Percentiles rank a stretch among this genome's conserved stretches.
Conservation (phyloP, 2,888 invertebrate species). For the Mystacides longicornis region DNA sequence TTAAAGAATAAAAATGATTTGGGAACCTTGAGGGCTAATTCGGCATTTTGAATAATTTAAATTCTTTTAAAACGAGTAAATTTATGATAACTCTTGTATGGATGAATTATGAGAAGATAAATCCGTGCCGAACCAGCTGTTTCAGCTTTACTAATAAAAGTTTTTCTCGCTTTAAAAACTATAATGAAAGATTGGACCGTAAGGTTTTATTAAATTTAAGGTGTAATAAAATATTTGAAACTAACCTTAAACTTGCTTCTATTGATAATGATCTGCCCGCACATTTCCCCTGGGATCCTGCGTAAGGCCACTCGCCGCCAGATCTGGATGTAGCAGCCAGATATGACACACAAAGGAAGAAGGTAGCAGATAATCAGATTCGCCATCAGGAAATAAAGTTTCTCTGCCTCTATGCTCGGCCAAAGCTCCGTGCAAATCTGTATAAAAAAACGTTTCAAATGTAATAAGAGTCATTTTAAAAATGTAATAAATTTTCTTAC, state of each 20-base stretch:
- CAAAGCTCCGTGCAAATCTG: conserved; percentile 40
- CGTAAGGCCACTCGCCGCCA: conserved; percentile 41
- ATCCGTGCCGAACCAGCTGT: conserved; percentile 2
- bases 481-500: no score
- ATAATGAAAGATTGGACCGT: no score
- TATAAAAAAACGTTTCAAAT: no score
- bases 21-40: no score
- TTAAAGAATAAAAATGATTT: no score
- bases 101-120: background rate
- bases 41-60: no score
- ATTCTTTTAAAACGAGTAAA: conserved; percentile 2
- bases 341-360: conserved; percentile 44
- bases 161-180: background rate
- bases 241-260: conserved; percentile 29
- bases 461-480: no score
- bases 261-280: conserved; percentile 27
- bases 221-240: no score
- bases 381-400: conserved; percentile 46
- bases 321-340: conserved; percentile 46
- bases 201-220: no score
- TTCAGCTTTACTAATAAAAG: background rate
- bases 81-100: conserved; percentile 4
- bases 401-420: conserved; percentile 38
- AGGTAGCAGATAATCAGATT: conserved; percentile 48
- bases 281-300: conserved; percentile 38